phyloP scores from a whole-genome alignment of 2,113 vertebrate genomes.

The Tychaedon coryphoeus region DNA sequence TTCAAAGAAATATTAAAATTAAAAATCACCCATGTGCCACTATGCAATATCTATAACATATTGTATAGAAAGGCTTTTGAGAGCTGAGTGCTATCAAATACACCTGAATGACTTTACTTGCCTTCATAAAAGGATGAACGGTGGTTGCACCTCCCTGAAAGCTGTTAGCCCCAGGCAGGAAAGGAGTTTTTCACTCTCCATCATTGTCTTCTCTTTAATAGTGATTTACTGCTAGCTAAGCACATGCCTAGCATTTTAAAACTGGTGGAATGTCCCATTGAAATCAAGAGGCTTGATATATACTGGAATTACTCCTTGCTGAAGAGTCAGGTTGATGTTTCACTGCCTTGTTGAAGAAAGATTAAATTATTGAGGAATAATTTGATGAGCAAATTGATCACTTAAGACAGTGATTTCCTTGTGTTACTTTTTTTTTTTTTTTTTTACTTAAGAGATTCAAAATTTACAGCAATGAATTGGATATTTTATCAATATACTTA shows the following conservation, averaged over 20 bases:
- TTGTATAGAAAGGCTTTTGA: not conserved
- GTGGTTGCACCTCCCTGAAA: not conserved
- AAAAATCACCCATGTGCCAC: not conserved
- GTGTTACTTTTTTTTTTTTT: not conserved
- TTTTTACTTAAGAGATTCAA: not conserved
- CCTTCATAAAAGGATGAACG: not conserved
- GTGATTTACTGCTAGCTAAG: conserved; percentile 19
- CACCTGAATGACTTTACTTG: conserved; percentile 38
- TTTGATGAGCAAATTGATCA: not conserved
- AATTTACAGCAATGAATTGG: not conserved
- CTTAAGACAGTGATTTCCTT: not conserved
- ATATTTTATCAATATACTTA: not conserved
- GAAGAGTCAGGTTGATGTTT: not conserved
- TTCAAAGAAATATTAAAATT: not conserved
- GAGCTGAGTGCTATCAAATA: not conserved
- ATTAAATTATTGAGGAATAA: not conserved
- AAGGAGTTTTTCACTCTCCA: conserved; percentile 4
- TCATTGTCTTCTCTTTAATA: not conserved
- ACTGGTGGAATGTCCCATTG: not conserved
- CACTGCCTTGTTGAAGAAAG: not conserved
- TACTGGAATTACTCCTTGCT: not conserved
- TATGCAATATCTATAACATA: not conserved
- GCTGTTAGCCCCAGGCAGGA: not conserved
- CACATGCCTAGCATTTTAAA: not conserved
- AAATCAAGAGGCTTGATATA: not conserved